Percentiles rank a stretch among this genome's conserved stretches.
These are phyloP conservation scores for Matsumurasca onukii DNA, from an alignment of 1,140 invertebrate species.

Conservation along the genomic window DNA sequence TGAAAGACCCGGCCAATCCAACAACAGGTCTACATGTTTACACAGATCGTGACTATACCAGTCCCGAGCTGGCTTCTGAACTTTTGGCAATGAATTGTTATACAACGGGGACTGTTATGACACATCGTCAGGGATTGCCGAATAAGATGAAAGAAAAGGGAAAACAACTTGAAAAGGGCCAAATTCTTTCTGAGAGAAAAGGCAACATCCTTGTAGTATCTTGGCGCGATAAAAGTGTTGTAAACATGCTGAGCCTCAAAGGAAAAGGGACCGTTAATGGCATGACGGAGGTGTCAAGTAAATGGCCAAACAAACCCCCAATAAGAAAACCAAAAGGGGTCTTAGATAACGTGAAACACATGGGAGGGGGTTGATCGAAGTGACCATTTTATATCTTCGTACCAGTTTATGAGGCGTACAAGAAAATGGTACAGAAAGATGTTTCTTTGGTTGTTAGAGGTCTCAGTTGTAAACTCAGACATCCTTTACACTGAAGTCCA, in stretches of 20 bases:
- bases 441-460: conserved; percentile 37
- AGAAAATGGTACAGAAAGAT: conserved; percentile 42
- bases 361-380: conserved; percentile 43
- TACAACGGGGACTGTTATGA: conserved; percentile 3
- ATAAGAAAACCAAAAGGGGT: not conserved
- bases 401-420: conserved; percentile 43
- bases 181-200: not conserved
- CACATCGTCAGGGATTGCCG: not conserved
- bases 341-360: conserved; percentile 33
- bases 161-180: not conserved
- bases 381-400: conserved; percentile 43
- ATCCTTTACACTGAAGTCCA: not conserved
- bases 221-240: not conserved
- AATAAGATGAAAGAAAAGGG: not conserved
- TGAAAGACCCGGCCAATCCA: not conserved
- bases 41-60: not conserved
- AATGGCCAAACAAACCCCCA: not conserved
- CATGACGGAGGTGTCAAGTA: not conserved
- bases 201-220: not conserved
- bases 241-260: not conserved
- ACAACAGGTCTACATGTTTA: conserved; percentile 4
- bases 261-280: not conserved
- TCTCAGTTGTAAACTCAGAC: conserved; percentile 12
- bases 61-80: not conserved
- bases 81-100: not conserved